Conservation (phyloP, 2,113 vertebrate species). For the Microcebus ravelobensis region DNA sequence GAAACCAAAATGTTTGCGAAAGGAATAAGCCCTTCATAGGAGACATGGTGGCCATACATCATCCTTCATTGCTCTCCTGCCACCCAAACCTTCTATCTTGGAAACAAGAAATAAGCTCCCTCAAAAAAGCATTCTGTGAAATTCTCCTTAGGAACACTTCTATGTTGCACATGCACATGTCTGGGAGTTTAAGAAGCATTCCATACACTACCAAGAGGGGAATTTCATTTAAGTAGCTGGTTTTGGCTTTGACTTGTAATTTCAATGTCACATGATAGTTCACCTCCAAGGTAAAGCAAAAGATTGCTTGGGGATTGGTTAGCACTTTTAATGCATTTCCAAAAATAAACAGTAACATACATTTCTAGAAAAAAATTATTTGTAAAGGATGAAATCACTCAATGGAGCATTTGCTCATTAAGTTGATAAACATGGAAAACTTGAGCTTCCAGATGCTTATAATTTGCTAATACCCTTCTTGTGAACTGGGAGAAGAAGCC, state of each 20-base stretch:
- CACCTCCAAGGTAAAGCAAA: conserved; percentile 18
- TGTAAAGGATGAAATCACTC: conserved; percentile 64
- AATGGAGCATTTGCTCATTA: not conserved
- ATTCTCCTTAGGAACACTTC: not conserved
- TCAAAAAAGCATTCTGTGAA: not conserved
- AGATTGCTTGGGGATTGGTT: not conserved
- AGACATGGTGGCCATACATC: not conserved
- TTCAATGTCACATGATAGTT: conserved; percentile 1
- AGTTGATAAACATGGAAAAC: conserved; percentile 67
- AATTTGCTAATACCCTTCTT: conserved; percentile 42
- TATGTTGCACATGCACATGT: not conserved
- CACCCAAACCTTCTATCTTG: not conserved
- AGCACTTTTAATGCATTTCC: conserved; percentile 46
- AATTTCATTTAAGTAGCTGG: not conserved
- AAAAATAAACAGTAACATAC: conserved; percentile 58
- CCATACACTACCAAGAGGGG: not conserved
- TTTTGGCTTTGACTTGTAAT: conserved; percentile 16
- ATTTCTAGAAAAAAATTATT: conserved; percentile 71
- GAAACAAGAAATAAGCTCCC: not conserved
- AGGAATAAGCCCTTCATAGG: not conserved
- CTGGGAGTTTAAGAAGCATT: not conserved
- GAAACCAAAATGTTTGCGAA: not conserved
- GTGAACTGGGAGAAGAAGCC: conserved; percentile 44
- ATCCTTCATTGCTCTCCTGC: not conserved
- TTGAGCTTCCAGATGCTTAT: conserved; percentile 31